Conservation (phyloP, 2,888 invertebrate species). For the Andrena minutula region DNA sequence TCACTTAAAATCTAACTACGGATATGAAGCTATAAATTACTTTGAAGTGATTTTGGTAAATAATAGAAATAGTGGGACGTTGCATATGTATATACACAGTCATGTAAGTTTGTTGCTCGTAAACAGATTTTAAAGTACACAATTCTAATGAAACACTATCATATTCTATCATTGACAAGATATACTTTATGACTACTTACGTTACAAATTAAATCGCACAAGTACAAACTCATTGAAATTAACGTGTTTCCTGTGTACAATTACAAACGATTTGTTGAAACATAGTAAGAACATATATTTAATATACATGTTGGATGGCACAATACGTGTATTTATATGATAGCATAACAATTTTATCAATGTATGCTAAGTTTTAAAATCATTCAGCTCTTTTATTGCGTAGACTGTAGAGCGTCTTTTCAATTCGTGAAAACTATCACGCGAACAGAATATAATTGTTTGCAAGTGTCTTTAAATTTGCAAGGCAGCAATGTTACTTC, state of each 20-base stretch:
- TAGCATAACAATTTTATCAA: not conserved
- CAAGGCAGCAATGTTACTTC: not conserved
- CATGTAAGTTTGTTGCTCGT: conserved; percentile 20
- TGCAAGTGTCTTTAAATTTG: conserved; percentile 14
- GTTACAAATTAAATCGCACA: conserved; percentile 13
- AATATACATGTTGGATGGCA: conserved; percentile 15
- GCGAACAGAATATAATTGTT: not conserved
- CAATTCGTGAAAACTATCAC: not conserved
- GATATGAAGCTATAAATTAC: conserved; percentile 23
- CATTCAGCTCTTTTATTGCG: conserved; percentile 7
- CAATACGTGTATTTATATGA: not conserved
- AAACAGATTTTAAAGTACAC: conserved; percentile 27
- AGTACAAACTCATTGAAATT: conserved; percentile 21
- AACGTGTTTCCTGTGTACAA: conserved; percentile 7
- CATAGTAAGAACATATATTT: conserved; percentile 16
- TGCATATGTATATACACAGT: not conserved
- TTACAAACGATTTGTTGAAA: not conserved
- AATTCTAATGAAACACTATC: conserved; percentile 32
- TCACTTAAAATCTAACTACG: conserved; percentile 42
- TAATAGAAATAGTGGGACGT: conserved; percentile 18
- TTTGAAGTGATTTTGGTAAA: conserved; percentile 42
- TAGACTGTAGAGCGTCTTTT: not conserved
- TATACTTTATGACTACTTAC: conserved; percentile 35
- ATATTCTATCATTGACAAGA: not conserved
- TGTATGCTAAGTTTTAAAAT: conserved; percentile 10